A percentile compares a stretch with the other conserved stretches of the same genome.
These are phyloP conservation scores for Sciurus vulgaris DNA, from an alignment of 2,797 vertebrate genomes.

Conservation along the genomic window DNA sequence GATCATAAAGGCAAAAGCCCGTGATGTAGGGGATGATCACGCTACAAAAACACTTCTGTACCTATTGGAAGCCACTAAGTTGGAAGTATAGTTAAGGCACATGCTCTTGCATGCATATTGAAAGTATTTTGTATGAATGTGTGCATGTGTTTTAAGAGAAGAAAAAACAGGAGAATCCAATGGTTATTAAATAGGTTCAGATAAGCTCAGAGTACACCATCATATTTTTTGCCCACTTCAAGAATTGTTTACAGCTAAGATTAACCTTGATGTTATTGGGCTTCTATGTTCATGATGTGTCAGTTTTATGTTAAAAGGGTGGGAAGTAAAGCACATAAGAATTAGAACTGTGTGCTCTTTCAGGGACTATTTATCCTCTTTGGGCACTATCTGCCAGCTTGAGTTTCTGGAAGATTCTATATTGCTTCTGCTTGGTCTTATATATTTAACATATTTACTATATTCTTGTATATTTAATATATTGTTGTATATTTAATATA, in stretches of 20 bases:
- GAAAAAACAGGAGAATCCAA: conserved; percentile 9
- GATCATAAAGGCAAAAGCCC: background rate
- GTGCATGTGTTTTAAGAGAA: conserved; percentile 13
- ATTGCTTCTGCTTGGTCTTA: conserved; percentile 23
- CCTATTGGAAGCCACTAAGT: conserved; percentile 2
- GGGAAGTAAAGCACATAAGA: conserved; percentile 16
- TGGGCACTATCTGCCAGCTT: conserved; percentile 44
- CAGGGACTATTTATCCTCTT: conserved; percentile 27
- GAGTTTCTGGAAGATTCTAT: conserved; percentile 61
- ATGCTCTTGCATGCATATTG: background rate
- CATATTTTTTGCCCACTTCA: background rate
- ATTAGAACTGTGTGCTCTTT: conserved; percentile 29
- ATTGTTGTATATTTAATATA: no score
- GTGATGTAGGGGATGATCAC: background rate
- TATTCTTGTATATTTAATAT: no score
- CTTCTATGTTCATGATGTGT: conserved; percentile 25
- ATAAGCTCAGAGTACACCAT: background rate
- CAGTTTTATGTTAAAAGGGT: conserved; percentile 28
- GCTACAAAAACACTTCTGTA: background rate
- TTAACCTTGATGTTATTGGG: conserved; percentile 35
- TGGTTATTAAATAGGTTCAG: background rate
- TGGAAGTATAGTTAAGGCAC: conserved; percentile 57
- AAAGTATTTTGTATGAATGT: background rate
- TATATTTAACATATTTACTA: conserved; percentile 8
- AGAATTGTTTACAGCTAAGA: conserved; percentile 30